Percentiles rank a stretch among this genome's conserved stretches.
phyloP scores from a whole-genome alignment of 2,797 vertebrate species.

The Danio jaintianensis region DNA sequence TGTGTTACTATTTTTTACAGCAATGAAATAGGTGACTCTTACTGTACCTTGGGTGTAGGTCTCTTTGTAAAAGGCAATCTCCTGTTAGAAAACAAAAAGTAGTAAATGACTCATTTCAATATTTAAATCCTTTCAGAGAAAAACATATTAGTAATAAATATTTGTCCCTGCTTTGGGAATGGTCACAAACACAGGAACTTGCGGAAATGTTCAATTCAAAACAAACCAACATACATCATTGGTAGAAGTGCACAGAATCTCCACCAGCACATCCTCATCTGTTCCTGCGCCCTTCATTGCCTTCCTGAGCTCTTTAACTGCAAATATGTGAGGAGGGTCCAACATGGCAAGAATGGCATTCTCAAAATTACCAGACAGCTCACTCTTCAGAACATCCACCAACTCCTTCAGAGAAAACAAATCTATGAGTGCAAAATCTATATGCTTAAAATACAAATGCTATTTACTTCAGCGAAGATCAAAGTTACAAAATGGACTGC shows the following conservation, averaged over 20 bases:
- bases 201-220: background rate
- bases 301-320: constrained; percentile 82
- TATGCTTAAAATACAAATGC: background rate
- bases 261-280: constrained; percentile 81
- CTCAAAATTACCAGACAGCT: constrained; percentile 80
- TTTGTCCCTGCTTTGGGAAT: background rate
- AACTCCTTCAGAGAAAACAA: constrained; percentile 71
- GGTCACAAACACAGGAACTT: constrained; percentile 20
- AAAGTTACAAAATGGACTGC: no score
- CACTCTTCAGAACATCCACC: constrained; percentile 78
- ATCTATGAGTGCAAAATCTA: background rate
- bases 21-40: no score
- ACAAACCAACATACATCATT: constrained; percentile 70
- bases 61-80: constrained; percentile 77
- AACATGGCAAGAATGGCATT: constrained; percentile 82
- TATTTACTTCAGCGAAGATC: background rate
- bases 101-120: background rate
- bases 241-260: constrained; percentile 80
- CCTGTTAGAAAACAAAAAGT: constrained; percentile 66
- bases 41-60: constrained; percentile 79
- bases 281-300: constrained; percentile 85
- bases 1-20: no score
- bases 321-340: constrained; percentile 76
- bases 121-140: background rate
- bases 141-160: background rate